These are phyloP conservation scores for Mesembrinibis cayennensis DNA, from an alignment of 2,113 vertebrate species.

Conservation along the genomic window DNA sequence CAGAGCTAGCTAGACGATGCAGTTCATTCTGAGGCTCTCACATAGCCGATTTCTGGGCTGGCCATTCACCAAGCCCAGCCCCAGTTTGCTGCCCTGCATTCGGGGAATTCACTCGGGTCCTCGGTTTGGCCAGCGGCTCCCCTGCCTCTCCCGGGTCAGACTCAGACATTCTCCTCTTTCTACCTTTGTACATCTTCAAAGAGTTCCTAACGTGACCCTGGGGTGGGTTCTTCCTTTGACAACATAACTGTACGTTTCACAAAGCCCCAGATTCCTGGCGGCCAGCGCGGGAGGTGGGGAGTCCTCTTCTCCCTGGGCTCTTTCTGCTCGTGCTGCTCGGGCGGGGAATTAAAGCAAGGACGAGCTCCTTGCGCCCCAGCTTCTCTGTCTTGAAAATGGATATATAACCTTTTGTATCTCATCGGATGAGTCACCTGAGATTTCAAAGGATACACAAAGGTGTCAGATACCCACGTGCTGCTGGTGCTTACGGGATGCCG, in stretches of 20 bases:
- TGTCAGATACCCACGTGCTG: neutral
- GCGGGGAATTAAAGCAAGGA: neutral
- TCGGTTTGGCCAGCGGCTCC: neutral
- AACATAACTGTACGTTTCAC: neutral
- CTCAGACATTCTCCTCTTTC: neutral
- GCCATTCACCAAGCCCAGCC: neutral
- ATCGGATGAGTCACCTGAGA: neutral
- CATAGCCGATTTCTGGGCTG: neutral
- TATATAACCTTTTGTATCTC: neutral
- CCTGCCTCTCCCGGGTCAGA: neutral
- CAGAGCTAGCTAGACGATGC: neutral
- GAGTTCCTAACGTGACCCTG: neutral
- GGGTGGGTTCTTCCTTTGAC: neutral
- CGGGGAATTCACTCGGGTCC: neutral
- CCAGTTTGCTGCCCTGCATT: neutral
- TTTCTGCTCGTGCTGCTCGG: neutral
- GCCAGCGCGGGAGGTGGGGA: neutral
- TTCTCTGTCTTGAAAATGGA: neutral
- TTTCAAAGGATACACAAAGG: neutral
- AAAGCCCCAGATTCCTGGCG: neutral
- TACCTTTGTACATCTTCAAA: neutral
- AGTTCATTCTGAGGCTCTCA: neutral
- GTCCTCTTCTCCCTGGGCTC: neutral
- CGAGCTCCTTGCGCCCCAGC: fast-evolving
- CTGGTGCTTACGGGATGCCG: neutral